Conservation (phyloP, 2,113 vertebrate species). For the Corvus hawaiiensis region DNA sequence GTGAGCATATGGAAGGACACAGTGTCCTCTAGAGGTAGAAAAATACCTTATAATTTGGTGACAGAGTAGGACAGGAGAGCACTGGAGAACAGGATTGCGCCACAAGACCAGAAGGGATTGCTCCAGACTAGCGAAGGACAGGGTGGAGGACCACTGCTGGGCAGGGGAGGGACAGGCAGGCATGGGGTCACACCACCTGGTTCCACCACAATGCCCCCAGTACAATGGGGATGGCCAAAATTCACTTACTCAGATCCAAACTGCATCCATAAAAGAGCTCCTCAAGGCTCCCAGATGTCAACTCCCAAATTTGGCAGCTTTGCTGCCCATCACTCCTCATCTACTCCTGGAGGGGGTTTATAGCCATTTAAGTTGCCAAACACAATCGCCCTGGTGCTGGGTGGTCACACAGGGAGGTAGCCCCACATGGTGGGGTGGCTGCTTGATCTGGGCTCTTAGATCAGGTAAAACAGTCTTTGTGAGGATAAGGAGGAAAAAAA, state of each 20-base stretch:
- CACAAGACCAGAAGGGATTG: background rate
- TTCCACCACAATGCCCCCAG: background rate
- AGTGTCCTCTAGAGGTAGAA: constrained; percentile 62
- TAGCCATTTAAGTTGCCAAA: background rate
- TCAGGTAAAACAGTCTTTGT: background rate
- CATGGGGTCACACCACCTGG: rapidly evolving
- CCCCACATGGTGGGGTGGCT: background rate
- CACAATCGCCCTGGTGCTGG: background rate
- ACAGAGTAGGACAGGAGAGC: background rate
- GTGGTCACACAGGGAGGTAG: background rate
- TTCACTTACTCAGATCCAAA: background rate
- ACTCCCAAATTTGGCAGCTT: background rate
- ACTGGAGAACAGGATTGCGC: background rate
- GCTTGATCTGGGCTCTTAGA: background rate
- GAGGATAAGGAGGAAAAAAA: background rate
- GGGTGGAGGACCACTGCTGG: background rate
- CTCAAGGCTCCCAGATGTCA: background rate
- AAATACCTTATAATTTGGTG: background rate
- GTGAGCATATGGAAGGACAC: background rate
- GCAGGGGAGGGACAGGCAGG: background rate
- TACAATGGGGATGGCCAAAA: background rate
- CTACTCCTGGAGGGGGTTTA: background rate
- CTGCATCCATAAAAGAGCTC: background rate
- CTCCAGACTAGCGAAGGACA: background rate
- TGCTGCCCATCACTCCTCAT: background rate